phyloP scores from a whole-genome alignment of 2,888 invertebrate species.

The Ariolimax columbianus region DNA sequence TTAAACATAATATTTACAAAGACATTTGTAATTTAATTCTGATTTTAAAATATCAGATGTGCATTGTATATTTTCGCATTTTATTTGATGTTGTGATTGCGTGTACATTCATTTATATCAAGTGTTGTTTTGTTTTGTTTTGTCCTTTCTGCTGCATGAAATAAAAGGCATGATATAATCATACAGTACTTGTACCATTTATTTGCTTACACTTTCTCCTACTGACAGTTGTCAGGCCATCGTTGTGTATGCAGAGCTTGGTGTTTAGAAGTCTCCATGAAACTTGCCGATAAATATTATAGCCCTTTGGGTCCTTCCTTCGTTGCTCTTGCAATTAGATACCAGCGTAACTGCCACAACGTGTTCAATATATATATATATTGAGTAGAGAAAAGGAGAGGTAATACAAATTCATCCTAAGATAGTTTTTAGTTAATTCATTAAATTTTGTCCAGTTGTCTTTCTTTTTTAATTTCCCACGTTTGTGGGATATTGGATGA shows the following conservation, averaged over 20 bases:
- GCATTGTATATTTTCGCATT: conserved; percentile 16
- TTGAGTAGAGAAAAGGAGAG: no score
- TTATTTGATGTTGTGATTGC: conserved; percentile 29
- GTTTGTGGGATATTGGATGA: no score
- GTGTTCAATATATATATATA: no score
- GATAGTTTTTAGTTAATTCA: no score
- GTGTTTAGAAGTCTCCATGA: no score
- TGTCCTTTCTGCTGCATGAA: conserved; percentile 45
- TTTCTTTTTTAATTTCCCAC: no score
- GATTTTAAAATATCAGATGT: not conserved
- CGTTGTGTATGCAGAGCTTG: not conserved
- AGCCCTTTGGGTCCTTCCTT: no score
- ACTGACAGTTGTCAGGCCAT: not conserved
- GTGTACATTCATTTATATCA: conserved; percentile 18
- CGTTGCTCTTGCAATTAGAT: no score
- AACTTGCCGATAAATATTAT: no score
- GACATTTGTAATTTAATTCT: not conserved
- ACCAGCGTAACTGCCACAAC: no score
- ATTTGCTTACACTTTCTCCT: not conserved
- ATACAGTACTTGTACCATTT: not conserved
- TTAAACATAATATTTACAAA: not conserved
- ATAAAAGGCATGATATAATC: conserved; percentile 36
- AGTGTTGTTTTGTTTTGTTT: conserved; percentile 23
- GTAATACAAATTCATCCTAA: no score
- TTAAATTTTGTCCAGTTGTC: no score